Base-by-base conservation (phyloP, 2,797 vertebrate genomes). In the Sphaeramia orbicularis region DNA sequence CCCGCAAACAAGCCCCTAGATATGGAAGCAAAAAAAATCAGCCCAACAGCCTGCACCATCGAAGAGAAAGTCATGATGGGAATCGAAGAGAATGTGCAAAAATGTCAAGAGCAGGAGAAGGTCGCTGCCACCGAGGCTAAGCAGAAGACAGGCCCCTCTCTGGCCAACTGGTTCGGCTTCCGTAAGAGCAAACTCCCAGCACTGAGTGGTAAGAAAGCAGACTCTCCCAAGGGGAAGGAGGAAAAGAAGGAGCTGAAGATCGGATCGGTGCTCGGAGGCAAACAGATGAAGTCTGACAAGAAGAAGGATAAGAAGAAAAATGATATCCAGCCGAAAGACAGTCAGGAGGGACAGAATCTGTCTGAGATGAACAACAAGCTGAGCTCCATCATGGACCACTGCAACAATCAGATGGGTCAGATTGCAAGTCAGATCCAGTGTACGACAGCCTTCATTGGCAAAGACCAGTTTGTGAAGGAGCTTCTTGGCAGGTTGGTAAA, bases 21-120 rank as follows among this genome's bases (percentile, higher is more conserved):
- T 18, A 44, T 48, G 12, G 85, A 92, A 12, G 90, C 91, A 50
- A 93, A 91, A 4, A 89, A 87, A 51, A 37, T 51, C 2, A 82
- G 86, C 84, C 76, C 86, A 14, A 66, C 87, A 24, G 87, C 52
- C 21, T 94, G 94, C 72, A 95, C 95, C 21, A 98, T 98, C 9
- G 96, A 98, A 85, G 96, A 97, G 85, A 97, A 96, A 87, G 96
- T 98, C 87, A 98, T 98, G 97, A 91, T 97, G 88, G 96, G 97
- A 67, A 98, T 98, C 52, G 94, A 97, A 70, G 93, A 97, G 76
- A 98, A 98, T 10, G 48, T 96, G 74, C 96, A 97, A 56, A 97
- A 95, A 85, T 94, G 93, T 83, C 96, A 97, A 80, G 95, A 92
- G 12, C 96, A 95, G 84, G 92, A 89, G 71, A 96, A 94, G 79